Evolutionary conservation across 2,113 vertebrate species (phyloP).

Genomic region (Anoplopoma fimbria): DNA sequence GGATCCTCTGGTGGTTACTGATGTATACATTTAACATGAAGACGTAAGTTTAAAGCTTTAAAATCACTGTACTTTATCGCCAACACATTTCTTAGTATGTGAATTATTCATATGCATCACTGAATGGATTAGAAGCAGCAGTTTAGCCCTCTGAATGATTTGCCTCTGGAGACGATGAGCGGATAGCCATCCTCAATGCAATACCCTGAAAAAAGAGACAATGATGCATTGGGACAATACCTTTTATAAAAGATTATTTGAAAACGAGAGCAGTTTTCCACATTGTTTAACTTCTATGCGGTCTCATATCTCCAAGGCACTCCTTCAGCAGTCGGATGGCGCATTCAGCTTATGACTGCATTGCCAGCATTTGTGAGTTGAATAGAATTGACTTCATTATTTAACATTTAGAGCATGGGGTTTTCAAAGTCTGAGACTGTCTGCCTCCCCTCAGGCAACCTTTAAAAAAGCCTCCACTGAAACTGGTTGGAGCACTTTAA

Average conservation of each 20-base stretch:
- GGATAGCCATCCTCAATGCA: not conserved
- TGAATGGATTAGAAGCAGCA: not conserved
- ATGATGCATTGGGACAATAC: not conserved
- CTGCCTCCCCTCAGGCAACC: no score
- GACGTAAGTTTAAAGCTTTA: not conserved
- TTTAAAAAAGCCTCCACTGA: no score
- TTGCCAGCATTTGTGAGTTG: not conserved
- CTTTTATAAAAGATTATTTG: not conserved
- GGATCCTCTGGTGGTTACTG: slow-evolving; percentile 5
- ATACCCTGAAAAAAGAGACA: not conserved
- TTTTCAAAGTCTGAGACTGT: no score
- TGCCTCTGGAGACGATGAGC: not conserved
- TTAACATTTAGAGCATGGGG: no score
- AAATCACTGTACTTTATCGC: not conserved
- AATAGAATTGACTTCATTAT: no score
- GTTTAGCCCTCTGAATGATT: not conserved
- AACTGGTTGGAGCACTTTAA: no score
- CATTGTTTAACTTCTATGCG: not conserved
- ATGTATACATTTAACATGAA: not conserved
- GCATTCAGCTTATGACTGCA: not conserved
- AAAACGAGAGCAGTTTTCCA: not conserved
- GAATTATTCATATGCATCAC: not conserved
- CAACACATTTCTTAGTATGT: not conserved
- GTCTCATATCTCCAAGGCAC: not conserved
- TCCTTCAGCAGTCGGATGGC: not conserved